These are phyloP conservation scores for Anolis apletophallus DNA, from an alignment of 2,797 vertebrate genomes.

Conservation along the genomic window DNA sequence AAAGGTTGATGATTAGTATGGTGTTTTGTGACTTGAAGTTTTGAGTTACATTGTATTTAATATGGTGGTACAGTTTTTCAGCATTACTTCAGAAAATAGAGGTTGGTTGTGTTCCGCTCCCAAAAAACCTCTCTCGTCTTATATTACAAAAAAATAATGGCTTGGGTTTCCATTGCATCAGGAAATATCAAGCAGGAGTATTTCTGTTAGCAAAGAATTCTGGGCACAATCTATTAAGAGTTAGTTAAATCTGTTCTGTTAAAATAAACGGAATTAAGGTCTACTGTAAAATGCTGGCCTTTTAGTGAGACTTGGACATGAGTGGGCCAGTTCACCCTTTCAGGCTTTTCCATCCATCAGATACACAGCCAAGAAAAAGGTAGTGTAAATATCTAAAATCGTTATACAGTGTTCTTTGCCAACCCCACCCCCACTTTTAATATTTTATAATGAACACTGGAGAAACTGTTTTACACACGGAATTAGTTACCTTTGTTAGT, in stretches of 20 bases:
- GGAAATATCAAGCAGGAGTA: neutral
- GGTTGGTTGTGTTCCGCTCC: constrained; percentile 14
- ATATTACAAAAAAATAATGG: constrained; percentile 35
- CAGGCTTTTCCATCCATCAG: neutral
- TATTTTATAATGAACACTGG: neutral
- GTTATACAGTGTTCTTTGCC: neutral
- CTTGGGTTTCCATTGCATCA: neutral
- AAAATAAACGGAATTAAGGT: neutral
- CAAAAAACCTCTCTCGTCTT: constrained; percentile 40
- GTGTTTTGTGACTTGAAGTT: constrained; percentile 20
- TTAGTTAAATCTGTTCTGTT: neutral
- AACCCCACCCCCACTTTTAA: neutral
- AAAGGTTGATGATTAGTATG: neutral
- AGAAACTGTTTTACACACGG: neutral
- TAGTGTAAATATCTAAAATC: neutral
- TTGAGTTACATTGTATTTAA: constrained; percentile 4
- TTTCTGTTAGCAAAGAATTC: constrained; percentile 16
- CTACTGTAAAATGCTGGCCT: neutral
- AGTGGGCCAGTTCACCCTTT: neutral
- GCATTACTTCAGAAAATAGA: neutral
- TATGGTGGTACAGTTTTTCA: constrained; percentile 21
- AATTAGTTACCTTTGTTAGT: neutral
- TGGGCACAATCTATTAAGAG: neutral
- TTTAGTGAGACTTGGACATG: neutral
- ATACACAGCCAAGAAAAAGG: neutral